phyloP scores from a whole-genome alignment of 2,888 invertebrate species.

The Chrysolina haemoptera region DNA sequence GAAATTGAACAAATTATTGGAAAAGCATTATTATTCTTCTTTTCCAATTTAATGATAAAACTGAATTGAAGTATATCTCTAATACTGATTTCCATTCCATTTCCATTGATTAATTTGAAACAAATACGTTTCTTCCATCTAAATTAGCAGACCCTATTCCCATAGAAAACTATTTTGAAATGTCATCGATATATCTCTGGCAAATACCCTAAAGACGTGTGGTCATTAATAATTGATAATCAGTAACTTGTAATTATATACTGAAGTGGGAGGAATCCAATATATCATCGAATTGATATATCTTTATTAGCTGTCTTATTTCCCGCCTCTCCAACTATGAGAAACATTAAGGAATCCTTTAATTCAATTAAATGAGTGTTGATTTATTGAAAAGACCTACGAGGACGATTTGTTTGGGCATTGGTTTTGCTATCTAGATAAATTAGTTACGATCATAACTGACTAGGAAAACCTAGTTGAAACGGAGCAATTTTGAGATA shows the following conservation, averaged over 20 bases:
- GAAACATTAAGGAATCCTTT: background rate
- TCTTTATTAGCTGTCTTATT: constrained; percentile 1
- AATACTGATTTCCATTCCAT: too few species aligned
- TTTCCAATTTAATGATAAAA: too few species aligned
- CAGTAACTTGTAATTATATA: constrained; percentile 13
- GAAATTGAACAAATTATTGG: too few species aligned
- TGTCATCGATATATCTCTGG: background rate
- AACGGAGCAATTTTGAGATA: too few species aligned
- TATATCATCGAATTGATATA: constrained; percentile 11
- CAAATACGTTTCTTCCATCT: too few species aligned
- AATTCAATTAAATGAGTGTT: constrained; percentile 3
- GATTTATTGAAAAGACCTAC: constrained; percentile 11
- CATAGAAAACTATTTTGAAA: too few species aligned
- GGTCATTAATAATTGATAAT: background rate
- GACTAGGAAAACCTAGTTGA: background rate
- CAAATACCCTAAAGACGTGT: background rate
- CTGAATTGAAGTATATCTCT: too few species aligned
- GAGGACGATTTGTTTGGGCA: background rate
- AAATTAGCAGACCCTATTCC: too few species aligned
- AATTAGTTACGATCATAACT: background rate
- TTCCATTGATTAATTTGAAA: too few species aligned
- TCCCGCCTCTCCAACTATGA: constrained; percentile 1
- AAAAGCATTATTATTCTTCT: too few species aligned
- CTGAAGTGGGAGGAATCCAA: background rate
- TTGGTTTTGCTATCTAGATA: background rate